phyloP scores from a whole-genome alignment of 2,797 vertebrate species.

The Rachycentron canadum region DNA sequence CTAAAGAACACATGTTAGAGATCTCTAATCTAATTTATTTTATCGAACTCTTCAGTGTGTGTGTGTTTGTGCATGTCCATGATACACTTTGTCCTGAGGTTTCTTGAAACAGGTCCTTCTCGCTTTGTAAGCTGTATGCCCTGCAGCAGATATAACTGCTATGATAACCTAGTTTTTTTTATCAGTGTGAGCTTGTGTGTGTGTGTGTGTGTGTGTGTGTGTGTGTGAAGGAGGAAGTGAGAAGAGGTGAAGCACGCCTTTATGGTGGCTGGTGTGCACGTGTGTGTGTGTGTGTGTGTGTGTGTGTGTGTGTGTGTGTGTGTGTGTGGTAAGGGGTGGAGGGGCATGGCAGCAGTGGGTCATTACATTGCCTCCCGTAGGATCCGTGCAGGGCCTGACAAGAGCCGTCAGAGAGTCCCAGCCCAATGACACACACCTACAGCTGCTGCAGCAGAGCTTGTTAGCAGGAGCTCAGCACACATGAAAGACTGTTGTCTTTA shows the following conservation, averaged over 20 bases:
- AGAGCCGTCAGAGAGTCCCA: constrained; percentile 29
- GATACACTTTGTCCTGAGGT: constrained; percentile 54
- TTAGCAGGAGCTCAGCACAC: constrained; percentile 46
- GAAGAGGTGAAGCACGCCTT: constrained; percentile 13
- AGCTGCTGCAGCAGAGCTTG: constrained; percentile 45
- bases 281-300: not conserved
- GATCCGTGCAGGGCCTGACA: constrained; percentile 19
- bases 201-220: constrained; percentile 27
- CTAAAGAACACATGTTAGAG: constrained; percentile 26
- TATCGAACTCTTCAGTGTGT: constrained; percentile 1
- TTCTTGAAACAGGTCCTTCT: constrained; percentile 51
- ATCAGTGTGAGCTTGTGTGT: constrained; percentile 37
- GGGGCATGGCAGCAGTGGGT: constrained; percentile 34
- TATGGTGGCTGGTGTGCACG: constrained; percentile 18
- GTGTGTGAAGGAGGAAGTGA: constrained; percentile 11
- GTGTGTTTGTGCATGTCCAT: not conserved
- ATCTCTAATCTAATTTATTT: constrained; percentile 17
- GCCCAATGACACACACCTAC: constrained; percentile 12
- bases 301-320: not conserved
- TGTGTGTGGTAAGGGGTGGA: constrained; percentile 11
- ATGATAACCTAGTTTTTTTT: constrained; percentile 74
- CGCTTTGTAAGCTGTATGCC: constrained; percentile 67
- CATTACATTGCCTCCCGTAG: constrained; percentile 40
- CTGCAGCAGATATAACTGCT: constrained; percentile 63
- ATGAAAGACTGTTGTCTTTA: constrained; percentile 51